Conservation (phyloP, 2,113 vertebrate genomes). For the Semnornis frantzii region DNA sequence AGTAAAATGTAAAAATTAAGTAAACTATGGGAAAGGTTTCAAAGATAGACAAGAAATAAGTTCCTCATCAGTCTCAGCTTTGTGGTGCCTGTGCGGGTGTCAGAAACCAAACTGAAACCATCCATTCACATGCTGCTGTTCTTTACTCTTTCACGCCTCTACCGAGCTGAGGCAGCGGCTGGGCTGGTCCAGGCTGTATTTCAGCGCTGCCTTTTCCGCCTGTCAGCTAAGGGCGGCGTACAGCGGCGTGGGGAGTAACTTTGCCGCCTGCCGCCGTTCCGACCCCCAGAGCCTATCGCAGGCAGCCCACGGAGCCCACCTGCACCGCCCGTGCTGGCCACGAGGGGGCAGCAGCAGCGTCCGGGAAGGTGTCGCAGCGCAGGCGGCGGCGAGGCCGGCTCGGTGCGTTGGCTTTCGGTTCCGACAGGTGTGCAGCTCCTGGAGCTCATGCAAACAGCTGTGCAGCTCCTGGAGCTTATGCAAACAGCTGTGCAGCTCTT, state of each 20-base stretch:
- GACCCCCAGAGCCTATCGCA: fast-evolving
- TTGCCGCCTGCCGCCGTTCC: background rate
- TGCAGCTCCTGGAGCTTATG: background rate
- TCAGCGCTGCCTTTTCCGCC: conserved; percentile 31
- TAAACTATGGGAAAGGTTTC: background rate
- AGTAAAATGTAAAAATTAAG: background rate
- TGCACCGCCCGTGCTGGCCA: background rate
- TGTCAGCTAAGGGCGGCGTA: background rate
- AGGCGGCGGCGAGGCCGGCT: too few species aligned
- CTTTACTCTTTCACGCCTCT: conserved; percentile 39
- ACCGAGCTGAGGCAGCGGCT: conserved; percentile 24
- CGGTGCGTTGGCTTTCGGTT: too few species aligned
- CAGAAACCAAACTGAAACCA: background rate
- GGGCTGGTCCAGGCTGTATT: conserved; percentile 25
- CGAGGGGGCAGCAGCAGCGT: background rate
- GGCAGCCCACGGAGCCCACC: background rate
- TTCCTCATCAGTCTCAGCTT: background rate
- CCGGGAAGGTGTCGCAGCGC: too few species aligned
- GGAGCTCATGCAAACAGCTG: too few species aligned
- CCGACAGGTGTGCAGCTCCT: too few species aligned
- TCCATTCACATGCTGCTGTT: conserved; percentile 32
- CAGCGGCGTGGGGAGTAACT: background rate
- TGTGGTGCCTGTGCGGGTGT: background rate
- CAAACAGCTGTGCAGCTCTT: conserved; percentile 3
- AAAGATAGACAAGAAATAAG: background rate